Evolutionary conservation across 2,113 vertebrate species (phyloP), one percentile per base, ranked within the genome.

Genomic region (Cariama cristata): DNA sequence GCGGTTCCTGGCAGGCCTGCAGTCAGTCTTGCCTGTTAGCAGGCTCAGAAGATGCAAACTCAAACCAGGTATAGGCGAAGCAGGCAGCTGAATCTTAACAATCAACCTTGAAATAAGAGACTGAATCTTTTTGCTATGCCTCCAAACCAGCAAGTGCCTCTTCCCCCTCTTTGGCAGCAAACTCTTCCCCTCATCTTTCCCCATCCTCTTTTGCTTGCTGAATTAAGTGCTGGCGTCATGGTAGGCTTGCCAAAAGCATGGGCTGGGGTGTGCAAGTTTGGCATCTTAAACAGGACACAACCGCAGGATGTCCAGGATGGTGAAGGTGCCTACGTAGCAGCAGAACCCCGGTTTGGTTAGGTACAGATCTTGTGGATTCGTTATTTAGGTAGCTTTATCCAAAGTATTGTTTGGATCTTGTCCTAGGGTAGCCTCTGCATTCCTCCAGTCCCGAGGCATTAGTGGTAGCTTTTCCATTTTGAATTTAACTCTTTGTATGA

Each of bases 251-350:
- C 11, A 28, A 16, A 83, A 63, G 28, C 14, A 33, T 14, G n/a
- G 38, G 17, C 35, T 80, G 30, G 88, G 45, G 28, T 52, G 33
- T 18, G 33, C 9, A 52, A 50, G 19, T 55, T 73, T 60, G 75
- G 35, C 28, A 71, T 42, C 33, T 19, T 82, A 52, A 45, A 42
- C 27, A 47, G 28, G 24, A 45, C 26, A 12, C 23, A 55, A 52
- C 60, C 0, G 1, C 6, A 58, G n/a, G 38, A 14, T 3, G 1
- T 69, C n/a, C 21, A 14, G 0, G 60, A 21, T 68, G 52, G 11
- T 53, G 53, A 72, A 88, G 18, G 18, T 83, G 53, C 14, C 28
- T 45, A 0, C 0, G 3, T 55, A 59, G 62, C 44, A 69, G 38
- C 59, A 56, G 74, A 50, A 59, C 62, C 60, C 17, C 28, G 5